Evolutionary conservation across 1,140 invertebrate genomes (phyloP).

Genomic region (Steinernema feltiae): DNA sequence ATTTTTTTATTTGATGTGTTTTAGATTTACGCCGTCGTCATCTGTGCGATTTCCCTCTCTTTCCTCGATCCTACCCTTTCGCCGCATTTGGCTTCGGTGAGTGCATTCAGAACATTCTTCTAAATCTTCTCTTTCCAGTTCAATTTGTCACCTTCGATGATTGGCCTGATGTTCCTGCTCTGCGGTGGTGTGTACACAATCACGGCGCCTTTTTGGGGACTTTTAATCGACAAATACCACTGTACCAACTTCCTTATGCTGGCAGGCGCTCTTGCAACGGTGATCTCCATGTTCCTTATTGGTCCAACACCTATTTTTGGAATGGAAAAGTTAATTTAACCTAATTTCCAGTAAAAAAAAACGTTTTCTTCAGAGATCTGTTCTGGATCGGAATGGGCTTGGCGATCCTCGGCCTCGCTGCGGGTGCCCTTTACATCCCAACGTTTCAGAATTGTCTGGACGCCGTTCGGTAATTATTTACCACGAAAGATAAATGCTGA

Average conservation of each 20-base stretch:
- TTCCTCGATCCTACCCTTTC: conserved; percentile 55
- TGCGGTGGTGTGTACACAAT: conserved; percentile 77
- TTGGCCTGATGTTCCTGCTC: conserved; percentile 74
- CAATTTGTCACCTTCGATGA: conserved; percentile 67
- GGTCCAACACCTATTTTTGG: conserved; percentile 50
- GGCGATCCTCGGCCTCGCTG: conserved; percentile 51
- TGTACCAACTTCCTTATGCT: conserved; percentile 48
- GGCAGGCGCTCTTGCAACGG: conserved; percentile 49
- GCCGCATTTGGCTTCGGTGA: conserved; percentile 47
- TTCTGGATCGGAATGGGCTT: conserved; percentile 51
- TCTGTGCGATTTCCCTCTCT: conserved; percentile 56
- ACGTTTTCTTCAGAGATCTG: conserved; percentile 37
- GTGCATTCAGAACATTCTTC: neutral
- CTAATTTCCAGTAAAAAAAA: too few relatives aligned
- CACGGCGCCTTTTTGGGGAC: conserved; percentile 72
- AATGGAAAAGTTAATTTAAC: conserved; percentile 55
- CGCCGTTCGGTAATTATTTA: conserved; percentile 52
- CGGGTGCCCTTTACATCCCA: conserved; percentile 56
- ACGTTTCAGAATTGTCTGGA: conserved; percentile 57
- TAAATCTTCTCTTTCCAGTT: conserved; percentile 62
- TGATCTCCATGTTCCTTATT: conserved; percentile 55
- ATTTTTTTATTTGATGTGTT: too few relatives aligned
- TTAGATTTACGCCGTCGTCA: conserved; percentile 50
- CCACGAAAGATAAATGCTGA: too few relatives aligned
- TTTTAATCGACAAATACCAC: conserved; percentile 48